Evolutionary conservation across 2,113 vertebrate species (phyloP).

Genomic region (Furnarius figulus): DNA sequence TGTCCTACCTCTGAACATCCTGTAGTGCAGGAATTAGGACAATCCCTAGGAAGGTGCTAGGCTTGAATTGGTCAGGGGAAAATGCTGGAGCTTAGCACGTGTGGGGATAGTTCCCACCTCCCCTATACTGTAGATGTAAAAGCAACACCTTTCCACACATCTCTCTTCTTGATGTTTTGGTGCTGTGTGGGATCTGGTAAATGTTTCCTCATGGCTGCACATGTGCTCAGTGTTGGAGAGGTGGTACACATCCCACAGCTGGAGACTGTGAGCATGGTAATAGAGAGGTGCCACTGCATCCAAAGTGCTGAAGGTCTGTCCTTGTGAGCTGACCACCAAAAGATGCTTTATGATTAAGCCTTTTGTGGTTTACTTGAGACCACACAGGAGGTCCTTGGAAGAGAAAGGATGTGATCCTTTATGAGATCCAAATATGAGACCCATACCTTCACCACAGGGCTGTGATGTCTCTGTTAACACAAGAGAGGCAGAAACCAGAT

Average conservation of each 20-base stretch:
- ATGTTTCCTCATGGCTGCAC: not conserved
- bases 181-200: not conserved
- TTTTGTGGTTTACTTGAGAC: not conserved
- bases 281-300: not conserved
- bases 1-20: not conserved
- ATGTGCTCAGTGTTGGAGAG: accelerated
- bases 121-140: not conserved
- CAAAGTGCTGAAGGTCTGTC: not conserved
- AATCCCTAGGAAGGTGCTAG: not conserved
- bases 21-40: not conserved
- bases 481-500: not conserved
- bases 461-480: not conserved
- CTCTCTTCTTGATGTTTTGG: not conserved
- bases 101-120: not conserved
- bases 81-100: not conserved
- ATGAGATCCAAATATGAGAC: not conserved
- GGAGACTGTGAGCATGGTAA: not conserved
- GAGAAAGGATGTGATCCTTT: not conserved
- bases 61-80: not conserved
- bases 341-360: not conserved
- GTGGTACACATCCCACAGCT: not conserved
- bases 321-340: not conserved
- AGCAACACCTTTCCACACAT: not conserved
- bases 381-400: not conserved
- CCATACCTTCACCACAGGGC: not conserved